Conservation (phyloP, 1,140 invertebrate species). For the Palaemon carinicauda region DNA sequence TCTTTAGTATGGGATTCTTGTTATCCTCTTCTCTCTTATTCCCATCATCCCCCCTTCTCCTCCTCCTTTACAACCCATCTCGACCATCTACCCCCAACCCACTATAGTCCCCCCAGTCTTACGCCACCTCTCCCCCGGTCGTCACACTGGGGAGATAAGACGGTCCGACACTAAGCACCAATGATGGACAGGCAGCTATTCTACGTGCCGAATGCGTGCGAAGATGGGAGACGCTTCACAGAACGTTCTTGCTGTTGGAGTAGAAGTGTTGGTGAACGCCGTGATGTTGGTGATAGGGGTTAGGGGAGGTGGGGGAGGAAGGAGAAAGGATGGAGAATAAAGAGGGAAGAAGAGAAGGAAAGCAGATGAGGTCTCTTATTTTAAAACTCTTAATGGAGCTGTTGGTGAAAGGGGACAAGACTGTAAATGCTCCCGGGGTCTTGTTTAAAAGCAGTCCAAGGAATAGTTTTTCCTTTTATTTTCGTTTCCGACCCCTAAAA, state of each 20-base stretch:
- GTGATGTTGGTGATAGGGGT: neutral
- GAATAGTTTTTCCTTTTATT: no score
- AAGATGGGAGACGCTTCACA: constrained; percentile 34
- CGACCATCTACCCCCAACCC: neutral
- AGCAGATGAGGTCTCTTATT: no score
- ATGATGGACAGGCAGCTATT: constrained; percentile 52
- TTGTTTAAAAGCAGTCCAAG: no score
- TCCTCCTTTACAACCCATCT: neutral
- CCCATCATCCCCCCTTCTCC: neutral
- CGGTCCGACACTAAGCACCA: constrained; percentile 51
- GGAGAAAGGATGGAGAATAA: neutral
- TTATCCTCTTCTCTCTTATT: neutral
- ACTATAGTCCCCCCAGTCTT: no score
- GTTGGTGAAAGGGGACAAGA: no score
- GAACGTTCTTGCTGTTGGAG: constrained; percentile 17
- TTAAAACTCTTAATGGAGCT: no score
- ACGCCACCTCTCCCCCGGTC: no score
- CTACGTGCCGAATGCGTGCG: constrained; percentile 52
- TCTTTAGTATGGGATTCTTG: neutral
- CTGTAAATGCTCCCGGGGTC: no score
- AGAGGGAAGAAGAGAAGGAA: neutral
- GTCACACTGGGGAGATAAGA: constrained; percentile 51
- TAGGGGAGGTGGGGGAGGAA: neutral
- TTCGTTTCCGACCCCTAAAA: no score
- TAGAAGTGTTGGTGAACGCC: neutral